These are phyloP conservation scores for Creontiades dilutus DNA, from an alignment of 2,888 invertebrate species.

Conservation along the genomic window DNA sequence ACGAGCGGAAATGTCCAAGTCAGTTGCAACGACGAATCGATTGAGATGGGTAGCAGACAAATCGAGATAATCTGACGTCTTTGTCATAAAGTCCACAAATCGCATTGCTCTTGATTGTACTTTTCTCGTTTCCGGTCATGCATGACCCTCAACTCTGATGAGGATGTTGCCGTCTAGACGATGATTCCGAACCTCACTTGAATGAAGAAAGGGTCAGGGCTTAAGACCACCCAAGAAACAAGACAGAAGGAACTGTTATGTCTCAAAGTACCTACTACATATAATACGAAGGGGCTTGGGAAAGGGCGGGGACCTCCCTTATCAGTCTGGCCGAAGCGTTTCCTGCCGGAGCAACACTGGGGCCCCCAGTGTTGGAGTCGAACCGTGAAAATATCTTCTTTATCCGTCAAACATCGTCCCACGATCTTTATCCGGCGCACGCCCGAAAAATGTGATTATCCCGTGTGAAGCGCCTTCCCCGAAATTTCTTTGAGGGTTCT, in stretches of 20 bases:
- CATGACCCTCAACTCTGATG: background rate
- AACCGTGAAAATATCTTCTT: slow-evolving; percentile 13
- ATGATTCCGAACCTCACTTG: background rate
- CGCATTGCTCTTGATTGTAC: too few relatives aligned
- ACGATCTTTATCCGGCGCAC: slow-evolving; percentile 20
- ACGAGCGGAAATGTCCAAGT: too few relatives aligned
- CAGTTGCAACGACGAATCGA: too few relatives aligned
- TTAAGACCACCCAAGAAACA: background rate
- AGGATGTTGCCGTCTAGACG: slow-evolving; percentile 31
- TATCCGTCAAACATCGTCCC: slow-evolving; percentile 36
- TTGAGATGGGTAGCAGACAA: too few relatives aligned
- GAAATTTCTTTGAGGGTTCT: slow-evolving; percentile 1
- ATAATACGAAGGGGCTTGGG: slow-evolving; percentile 15
- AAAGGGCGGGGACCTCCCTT: slow-evolving; percentile 34
- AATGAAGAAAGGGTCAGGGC: background rate
- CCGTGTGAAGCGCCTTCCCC: slow-evolving; percentile 6
- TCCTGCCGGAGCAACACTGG: slow-evolving; percentile 10
- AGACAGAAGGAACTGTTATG: background rate
- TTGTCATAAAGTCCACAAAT: too few relatives aligned
- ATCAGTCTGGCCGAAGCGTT: slow-evolving; percentile 16
- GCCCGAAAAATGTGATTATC: slow-evolving; percentile 16
- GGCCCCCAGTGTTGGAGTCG: slow-evolving; percentile 14
- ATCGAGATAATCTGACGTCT: too few relatives aligned
- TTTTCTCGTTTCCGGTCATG: too few relatives aligned
- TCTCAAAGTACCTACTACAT: background rate